Base-by-base conservation (phyloP, 2,113 vertebrate species). In the Herpetotheres cachinnans region DNA sequence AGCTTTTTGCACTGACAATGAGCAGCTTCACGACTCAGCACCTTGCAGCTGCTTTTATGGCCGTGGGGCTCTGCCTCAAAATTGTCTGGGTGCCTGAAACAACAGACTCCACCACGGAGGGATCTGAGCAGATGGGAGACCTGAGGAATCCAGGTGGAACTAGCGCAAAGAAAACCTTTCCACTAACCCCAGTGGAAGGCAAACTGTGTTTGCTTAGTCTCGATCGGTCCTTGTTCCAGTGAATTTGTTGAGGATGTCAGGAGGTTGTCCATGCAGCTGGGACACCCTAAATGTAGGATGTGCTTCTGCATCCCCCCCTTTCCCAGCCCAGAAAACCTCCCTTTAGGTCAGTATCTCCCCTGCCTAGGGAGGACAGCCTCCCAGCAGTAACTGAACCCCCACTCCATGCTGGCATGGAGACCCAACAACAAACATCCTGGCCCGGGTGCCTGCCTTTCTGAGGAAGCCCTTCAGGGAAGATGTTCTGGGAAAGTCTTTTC, bases 261-360 rank as follows among this genome's bases (percentile, higher is more conserved):
- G 72, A 59, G 65, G 17, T 54, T 18, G 0, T 17, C 52, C 1
- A 3, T 7, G 40, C 9, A n/a, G 21, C 1, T 70, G 52, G 42
- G 55, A 55, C 46, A 56, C 54, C 69, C 59, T 40, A 26, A 42
- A 63, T 67, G 9, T 7, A 29, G 52, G 47, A 61, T 67, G 62
- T 65, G 29, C 32, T 77, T 34, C 50, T 73, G 26, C 10, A 50
- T 14, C 6, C 16, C 7, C 1, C 26, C 59, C 70, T 77, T 78
- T 38, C 8, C 30, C 52, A 88, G 29, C 16, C 54, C 47, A 54
- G 44, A 46, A 79, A 4, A 7, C 30, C n/a, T 61, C 34, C 26
- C 16, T 73, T n/a, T 30, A 56, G 40, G 52, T 65, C 79, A 18
- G 29, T 29, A 22, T 32, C 65, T 70, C 55, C 42, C 46, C 34